Conservation (phyloP, 64 coral and sea anemone species). For the Pocillopora verrucosa region DNA sequence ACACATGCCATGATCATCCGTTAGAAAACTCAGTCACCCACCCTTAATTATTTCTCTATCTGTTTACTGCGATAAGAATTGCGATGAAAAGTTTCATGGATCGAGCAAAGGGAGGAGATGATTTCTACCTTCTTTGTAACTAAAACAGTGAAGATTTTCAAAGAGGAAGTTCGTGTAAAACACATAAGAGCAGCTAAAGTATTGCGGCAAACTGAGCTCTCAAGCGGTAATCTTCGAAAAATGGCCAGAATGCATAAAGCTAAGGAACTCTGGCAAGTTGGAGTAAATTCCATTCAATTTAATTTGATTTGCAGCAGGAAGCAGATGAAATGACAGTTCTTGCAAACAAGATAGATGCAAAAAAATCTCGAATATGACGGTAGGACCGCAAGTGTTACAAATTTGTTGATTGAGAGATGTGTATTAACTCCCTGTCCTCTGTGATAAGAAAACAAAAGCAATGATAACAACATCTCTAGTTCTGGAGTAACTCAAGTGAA, state of each 20-base stretch:
- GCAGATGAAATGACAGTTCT: not conserved
- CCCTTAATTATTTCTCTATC: not conserved
- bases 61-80: not conserved
- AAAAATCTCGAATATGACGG: not conserved
- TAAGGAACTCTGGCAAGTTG: not conserved
- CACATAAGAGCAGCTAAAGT: too few relatives aligned
- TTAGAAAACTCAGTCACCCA: not conserved
- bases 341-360: not conserved
- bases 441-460: slow-evolving; percentile 2
- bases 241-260: not conserved
- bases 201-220: too few relatives aligned
- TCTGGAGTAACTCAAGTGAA: not conserved
- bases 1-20: not conserved
- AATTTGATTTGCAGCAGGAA: slow-evolving; percentile 18
- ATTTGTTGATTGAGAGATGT: slow-evolving; percentile 29
- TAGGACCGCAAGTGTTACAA: not conserved
- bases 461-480: not conserved
- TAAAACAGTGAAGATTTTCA: too few relatives aligned
- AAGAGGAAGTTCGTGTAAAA: too few relatives aligned
- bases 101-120: not conserved
- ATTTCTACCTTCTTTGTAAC: not conserved
- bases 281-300: not conserved
- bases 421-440: not conserved
- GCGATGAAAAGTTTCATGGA: not conserved
- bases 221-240: not conserved